Evolutionary conservation across 2,113 vertebrate species (phyloP), one percentile per base, ranked within the genome.

Genomic region (Trematocara stigmaticum): DNA sequence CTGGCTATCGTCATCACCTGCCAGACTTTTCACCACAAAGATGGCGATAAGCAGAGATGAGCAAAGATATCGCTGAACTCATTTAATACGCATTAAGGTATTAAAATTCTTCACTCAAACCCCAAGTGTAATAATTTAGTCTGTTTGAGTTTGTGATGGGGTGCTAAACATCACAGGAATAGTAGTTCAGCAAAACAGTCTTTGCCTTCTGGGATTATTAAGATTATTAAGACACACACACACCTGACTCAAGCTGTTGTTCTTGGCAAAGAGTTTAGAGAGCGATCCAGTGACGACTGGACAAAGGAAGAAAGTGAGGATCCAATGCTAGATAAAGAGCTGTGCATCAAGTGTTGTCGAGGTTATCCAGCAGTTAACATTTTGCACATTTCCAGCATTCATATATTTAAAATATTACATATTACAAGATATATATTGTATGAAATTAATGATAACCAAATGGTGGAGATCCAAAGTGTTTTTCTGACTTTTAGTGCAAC

Each of bases 261-360:
- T 86, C 42, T 78, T 74, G 35, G 78, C 61, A 52, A 35, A 38
- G 45, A 49, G n/a, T 55, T 88, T 79, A 34, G 71, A 76, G 11
- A 78, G 40, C 18, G 82, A 88, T 64, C 4, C 35, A 91, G 84
- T 87, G 93, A 91, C 81, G 84, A 56, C 40, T 76, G 31, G 71
- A 94, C 86, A 92, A 92, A 93, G 78, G 56, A 71, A 78, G 45
- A 42, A 82, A 79, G 15, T 34, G 26, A 81, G 53, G 78, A 84
- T 64, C 85, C 83, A 88, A 66, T 88, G 45, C 15, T 52, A 45
- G 82, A 92, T 86, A 92, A 79, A 82, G 45, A 56, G 51, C 80
- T 47, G 35, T 49, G 71, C 64, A 35, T 89, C 85, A 71, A 61
- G 52, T 49, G 53, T 51, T 81, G 66, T 85, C 52, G 3, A 4